These are phyloP conservation scores for Diadegma fenestrale DNA, from an alignment of 2,888 invertebrate species.

Conservation along the genomic window DNA sequence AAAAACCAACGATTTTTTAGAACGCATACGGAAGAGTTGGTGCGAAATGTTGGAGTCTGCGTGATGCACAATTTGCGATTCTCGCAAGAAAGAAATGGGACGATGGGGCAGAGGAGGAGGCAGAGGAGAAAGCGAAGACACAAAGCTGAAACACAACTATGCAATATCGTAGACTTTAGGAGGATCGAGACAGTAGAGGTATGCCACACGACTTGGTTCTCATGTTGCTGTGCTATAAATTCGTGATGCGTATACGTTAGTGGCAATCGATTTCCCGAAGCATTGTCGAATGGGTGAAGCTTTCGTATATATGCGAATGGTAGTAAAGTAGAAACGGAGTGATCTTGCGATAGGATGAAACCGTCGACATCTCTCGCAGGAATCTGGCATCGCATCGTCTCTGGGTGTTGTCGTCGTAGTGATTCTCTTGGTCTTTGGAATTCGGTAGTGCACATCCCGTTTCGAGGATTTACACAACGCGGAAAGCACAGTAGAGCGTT, in stretches of 20 bases:
- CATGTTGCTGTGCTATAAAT: conserved; percentile 24
- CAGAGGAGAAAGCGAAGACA: background rate
- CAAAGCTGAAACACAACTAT: background rate
- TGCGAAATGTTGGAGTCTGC: too few relatives aligned
- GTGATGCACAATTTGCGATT: too few relatives aligned
- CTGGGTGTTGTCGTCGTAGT: conserved; percentile 4
- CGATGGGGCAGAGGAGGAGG: background rate
- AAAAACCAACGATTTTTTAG: too few relatives aligned
- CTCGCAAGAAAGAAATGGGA: background rate
- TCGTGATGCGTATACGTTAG: conserved; percentile 67
- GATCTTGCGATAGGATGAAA: background rate
- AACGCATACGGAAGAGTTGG: too few relatives aligned
- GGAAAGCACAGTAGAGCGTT: conserved; percentile 31
- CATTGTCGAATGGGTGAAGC: conserved; percentile 9
- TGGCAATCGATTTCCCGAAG: conserved; percentile 64
- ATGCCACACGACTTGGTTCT: background rate
- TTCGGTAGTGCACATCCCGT: conserved; percentile 30
- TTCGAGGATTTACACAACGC: conserved; percentile 35
- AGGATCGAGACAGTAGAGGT: conserved; percentile 8
- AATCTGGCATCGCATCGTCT: background rate
- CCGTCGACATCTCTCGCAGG: conserved; percentile 2
- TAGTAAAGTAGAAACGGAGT: conserved; percentile 25
- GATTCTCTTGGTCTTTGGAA: conserved; percentile 13
- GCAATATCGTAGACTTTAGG: conserved; percentile 20
- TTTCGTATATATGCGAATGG: conserved; percentile 4